Evolutionary conservation across 2,113 vertebrate species (phyloP).

Genomic region (Sinocyclocheilus rhinocerous): DNA sequence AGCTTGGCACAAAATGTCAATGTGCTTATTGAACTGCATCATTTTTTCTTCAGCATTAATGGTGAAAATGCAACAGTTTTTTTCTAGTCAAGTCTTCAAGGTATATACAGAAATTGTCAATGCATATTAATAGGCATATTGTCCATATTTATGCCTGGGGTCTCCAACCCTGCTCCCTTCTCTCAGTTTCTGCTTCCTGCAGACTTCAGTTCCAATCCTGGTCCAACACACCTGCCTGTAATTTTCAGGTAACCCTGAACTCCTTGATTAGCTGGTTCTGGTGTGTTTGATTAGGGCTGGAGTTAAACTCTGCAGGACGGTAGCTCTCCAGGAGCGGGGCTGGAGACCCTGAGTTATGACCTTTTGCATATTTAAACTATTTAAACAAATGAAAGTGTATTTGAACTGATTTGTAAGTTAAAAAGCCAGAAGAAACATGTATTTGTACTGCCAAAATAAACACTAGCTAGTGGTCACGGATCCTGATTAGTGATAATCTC

Average conservation of each 20-base stretch:
- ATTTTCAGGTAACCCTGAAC: no score
- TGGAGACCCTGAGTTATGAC: no score
- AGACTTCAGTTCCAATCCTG: no score
- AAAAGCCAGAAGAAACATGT: not conserved
- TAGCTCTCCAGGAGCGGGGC: no score
- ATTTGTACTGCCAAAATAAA: constrained; percentile 55
- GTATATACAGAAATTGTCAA: not conserved
- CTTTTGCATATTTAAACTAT: not conserved
- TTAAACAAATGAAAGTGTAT: not conserved
- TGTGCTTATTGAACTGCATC: not conserved
- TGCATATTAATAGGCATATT: not conserved
- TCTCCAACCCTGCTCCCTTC: no score
- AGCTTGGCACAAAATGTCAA: no score
- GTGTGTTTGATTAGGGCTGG: no score
- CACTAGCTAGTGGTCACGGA: constrained; percentile 48
- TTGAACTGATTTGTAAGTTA: not conserved
- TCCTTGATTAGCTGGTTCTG: no score
- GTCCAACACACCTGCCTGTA: no score
- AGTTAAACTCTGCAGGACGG: no score
- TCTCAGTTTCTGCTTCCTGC: no score
- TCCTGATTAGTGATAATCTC: constrained; percentile 66
- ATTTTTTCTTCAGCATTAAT: not conserved
- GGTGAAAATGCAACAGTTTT: not conserved
- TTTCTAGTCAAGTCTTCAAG: not conserved
- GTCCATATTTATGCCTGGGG: not conserved